Base-by-base conservation (phyloP, 2,888 invertebrate species). In the Tenthredo mesomela region DNA sequence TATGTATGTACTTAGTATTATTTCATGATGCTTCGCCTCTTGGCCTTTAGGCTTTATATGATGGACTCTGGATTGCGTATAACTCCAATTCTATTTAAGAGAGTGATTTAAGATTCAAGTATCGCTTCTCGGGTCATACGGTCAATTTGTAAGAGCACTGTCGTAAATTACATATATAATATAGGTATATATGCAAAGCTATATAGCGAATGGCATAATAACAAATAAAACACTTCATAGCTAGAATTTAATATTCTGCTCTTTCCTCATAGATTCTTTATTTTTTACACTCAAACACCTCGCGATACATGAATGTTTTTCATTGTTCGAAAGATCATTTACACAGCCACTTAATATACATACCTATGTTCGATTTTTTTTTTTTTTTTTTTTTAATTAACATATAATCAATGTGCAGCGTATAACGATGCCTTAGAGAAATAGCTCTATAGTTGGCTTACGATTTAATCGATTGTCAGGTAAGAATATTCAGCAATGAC, bases 91-190 rank as follows among this genome's bases (percentile, higher is more conserved):
- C 18, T 50, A 50, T 50, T 78, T 25, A 50, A 54, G 29, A 80
- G 61, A 61, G 61, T 40, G 58, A 80, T 80, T 80, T 58, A 40
- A 37, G 58, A 80, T 80, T 80, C 80, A 80, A 80, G 37, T 58
- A 61, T 61, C 80, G 21, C 29, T 21, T 50, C 80, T 54, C 54
- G 80, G 80, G 80, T 80, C 80, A 61, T 37, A 40, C 61, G 80
- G 80, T 80, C 80, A 80, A 80, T 80, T 80, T 61, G n/a, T 50
- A 61, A 61, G 61, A 10, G 37, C 37, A 80, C 80, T 80, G 37
- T 10, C 58, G 7, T 61, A 80, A 43, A 58, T 61, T n/a, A 33
- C 21, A 33, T 40, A 54, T 47, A 33, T 5, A 33, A 33, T 33
- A 33, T 33, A 33, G 33, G 5, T 33, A 33, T 33, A 50, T 10